Evolutionary conservation across 2,797 vertebrate genomes (phyloP), one percentile per base, ranked within the genome.

Genomic region (Gallinago stenura): DNA sequence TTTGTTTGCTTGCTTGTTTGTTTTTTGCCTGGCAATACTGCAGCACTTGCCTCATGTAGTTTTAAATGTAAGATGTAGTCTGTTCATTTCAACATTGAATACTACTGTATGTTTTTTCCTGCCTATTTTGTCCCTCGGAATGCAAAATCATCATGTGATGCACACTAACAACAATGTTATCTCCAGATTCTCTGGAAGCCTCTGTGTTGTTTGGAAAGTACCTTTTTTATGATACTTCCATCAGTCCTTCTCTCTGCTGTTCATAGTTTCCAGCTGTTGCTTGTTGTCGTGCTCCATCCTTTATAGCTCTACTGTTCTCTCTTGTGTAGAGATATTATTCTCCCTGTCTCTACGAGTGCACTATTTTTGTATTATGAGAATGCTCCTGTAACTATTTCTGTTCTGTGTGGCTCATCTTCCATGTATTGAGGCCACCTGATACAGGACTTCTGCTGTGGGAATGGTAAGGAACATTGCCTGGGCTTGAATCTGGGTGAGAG

Each of bases 361-460:
- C 69, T 95, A 66, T 88, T 95, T 95, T 82, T 95, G 33, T 82
- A 15, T 79, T 90, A 81, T 79, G 82, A 83, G 61, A 43, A 65
- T 53, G 21, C 20, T 90, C 35, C 37, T 71, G 46, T 79, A 93
- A 58, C 77, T 95, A 76, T 96, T 95, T 96, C 69, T 39, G 72
- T 79, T 95, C 80, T 76, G 28, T 91, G 94, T 82, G 41, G 43
- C 70, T 95, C 89, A 91, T 97, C 70, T 86, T 88, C 61, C 4
- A 3, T 90, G 43, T 78, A 86, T 88, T 1, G 21, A 91, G 93
- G 89, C 76, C 96, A 93, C 45, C 70, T 90, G 77, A 83, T 46
- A 79, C 12, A 64, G 51, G 46, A 83, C 26, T 86, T 87, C 33
- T 93, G 82, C 62, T 85, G 43, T 81, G 57, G 69, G 54, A 85